Evolutionary conservation across 2,888 invertebrate species (phyloP).

Genomic region (Arctia plantaginis): DNA sequence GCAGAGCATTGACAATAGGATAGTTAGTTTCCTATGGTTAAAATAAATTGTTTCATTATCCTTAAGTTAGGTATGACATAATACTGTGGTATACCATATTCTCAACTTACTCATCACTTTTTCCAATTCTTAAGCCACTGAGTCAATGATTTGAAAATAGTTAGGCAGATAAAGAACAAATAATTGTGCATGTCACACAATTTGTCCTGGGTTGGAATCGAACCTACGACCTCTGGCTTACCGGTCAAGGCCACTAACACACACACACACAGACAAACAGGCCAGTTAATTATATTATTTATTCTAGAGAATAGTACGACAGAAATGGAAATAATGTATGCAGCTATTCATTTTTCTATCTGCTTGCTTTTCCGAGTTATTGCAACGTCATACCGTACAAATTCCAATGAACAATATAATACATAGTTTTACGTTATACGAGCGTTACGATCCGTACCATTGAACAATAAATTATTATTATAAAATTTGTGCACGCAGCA

Average conservation of each 20-base stretch:
- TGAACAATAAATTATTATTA: slow-evolving; percentile 23
- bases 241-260: neutral
- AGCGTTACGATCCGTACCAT: slow-evolving; percentile 5
- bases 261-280: neutral
- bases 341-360: neutral
- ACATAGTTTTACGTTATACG: neutral
- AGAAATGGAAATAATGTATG: neutral
- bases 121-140: neutral
- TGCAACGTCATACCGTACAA: neutral
- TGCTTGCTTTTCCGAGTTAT: neutral
- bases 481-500: slow-evolving; percentile 47
- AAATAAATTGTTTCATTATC: neutral
- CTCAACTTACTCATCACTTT: neutral
- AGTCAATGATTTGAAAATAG: neutral
- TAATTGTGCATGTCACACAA: neutral
- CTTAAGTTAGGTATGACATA: neutral
- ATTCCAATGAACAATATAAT: neutral
- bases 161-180: neutral
- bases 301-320: neutral
- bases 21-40: neutral
- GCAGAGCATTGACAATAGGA: neutral
- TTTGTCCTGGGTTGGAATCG: neutral
- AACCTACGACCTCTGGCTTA: neutral
- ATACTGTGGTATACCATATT: neutral
- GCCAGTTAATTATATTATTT: neutral